phyloP scores from a whole-genome alignment of 2,888 invertebrate genomes.

The Tetranychus piercei region DNA sequence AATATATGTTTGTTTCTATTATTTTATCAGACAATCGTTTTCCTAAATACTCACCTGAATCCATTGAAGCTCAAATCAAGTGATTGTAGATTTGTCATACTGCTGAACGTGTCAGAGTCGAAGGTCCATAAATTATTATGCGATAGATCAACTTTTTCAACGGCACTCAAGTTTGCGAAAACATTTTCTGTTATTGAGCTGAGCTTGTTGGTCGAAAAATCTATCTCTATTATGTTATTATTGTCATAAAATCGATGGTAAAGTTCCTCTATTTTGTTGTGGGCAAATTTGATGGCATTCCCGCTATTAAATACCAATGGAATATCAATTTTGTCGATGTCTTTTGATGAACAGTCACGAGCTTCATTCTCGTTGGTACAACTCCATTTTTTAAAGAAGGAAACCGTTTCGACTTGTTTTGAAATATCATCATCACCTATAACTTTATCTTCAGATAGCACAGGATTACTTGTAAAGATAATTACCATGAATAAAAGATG shows the following conservation, averaged over 20 bases:
- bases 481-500: too few species aligned
- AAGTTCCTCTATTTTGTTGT: neutral
- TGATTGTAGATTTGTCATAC: neutral
- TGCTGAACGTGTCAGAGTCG: neutral
- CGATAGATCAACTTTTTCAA: neutral
- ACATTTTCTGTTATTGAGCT: neutral
- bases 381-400: too few species aligned
- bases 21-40: neutral
- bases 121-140: neutral
- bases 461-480: too few species aligned
- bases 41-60: neutral
- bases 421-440: too few species aligned
- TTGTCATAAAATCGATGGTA: neutral
- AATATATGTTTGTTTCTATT: too few species aligned
- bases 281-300: neutral
- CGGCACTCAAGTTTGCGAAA: neutral
- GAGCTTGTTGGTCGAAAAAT: neutral
- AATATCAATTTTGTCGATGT: neutral
- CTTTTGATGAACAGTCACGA: neutral
- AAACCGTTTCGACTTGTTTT: too few species aligned
- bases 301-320: neutral
- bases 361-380: too few species aligned
- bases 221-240: neutral
- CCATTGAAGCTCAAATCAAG: constrained; percentile 1
- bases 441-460: too few species aligned